Conservation (phyloP, 2,888 invertebrate genomes). For the Netelia inedita region DNA sequence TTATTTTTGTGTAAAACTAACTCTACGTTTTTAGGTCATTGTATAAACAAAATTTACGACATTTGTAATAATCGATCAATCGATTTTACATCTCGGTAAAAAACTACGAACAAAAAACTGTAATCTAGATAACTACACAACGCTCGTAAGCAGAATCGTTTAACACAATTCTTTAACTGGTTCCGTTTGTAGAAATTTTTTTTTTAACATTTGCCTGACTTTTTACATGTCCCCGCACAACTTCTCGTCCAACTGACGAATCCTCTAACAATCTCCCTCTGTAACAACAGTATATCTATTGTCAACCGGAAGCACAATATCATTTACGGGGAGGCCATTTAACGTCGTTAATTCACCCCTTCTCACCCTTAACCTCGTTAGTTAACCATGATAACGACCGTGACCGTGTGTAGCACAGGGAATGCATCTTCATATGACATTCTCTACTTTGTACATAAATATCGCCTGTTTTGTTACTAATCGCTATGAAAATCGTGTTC, state of each 20-base stretch:
- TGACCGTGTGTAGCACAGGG: slow-evolving; percentile 18
- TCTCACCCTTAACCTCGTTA: slow-evolving; percentile 36
- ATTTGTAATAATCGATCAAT: too few relatives aligned
- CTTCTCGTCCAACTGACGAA: neutral
- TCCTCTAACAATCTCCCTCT: neutral
- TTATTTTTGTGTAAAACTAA: too few relatives aligned
- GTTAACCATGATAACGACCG: slow-evolving; percentile 51
- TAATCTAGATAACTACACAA: too few relatives aligned
- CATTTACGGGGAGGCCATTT: slow-evolving; percentile 45
- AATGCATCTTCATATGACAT: slow-evolving; percentile 7
- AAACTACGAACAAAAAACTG: too few relatives aligned
- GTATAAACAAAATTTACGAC: too few relatives aligned
- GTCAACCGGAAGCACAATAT: slow-evolving; percentile 30
- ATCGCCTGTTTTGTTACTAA: neutral
- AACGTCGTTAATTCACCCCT: slow-evolving; percentile 53
- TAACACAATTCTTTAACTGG: too few relatives aligned
- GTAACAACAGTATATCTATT: slow-evolving; percentile 20
- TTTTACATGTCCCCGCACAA: neutral
- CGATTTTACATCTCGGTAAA: too few relatives aligned
- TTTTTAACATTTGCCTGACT: neutral
- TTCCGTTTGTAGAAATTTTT: too few relatives aligned
- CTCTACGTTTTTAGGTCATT: too few relatives aligned
- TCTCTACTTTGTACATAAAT: neutral
- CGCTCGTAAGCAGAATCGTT: too few relatives aligned
- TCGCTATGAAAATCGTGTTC: neutral